Percentiles rank a stretch among this genome's conserved stretches.
These are phyloP conservation scores for Neotragus pygmaeus DNA, from an alignment of 2,113 vertebrate species.

Conservation along the genomic window DNA sequence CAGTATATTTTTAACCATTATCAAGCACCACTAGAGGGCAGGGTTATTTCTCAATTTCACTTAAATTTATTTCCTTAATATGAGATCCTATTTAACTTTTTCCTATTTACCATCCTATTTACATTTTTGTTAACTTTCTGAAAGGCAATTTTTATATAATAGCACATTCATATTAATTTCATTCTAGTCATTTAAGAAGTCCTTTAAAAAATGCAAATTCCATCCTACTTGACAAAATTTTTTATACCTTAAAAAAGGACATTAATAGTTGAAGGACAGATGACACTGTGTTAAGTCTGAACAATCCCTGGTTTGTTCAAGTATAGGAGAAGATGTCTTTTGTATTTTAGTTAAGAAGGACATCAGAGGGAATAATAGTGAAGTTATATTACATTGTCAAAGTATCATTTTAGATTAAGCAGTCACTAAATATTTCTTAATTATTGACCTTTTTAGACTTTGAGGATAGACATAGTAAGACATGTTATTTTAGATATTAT, in stretches of 20 bases:
- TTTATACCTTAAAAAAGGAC: background rate
- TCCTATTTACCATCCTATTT: background rate
- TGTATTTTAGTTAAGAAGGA: background rate
- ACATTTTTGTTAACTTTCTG: background rate
- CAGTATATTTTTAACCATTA: background rate
- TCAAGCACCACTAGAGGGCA: constrained; percentile 66
- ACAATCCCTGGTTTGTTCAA: background rate
- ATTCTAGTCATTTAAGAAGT: background rate
- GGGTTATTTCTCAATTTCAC: constrained; percentile 47
- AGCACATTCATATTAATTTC: background rate
- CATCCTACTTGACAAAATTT: background rate
- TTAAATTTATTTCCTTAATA: constrained; percentile 27
- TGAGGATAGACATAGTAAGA: background rate
- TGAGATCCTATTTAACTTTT: background rate
- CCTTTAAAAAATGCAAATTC: background rate
- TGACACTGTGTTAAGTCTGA: background rate
- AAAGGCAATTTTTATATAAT: background rate
- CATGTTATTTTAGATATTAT: background rate
- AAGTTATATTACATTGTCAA: background rate
- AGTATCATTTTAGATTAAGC: background rate
- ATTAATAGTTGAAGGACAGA: background rate
- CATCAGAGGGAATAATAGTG: background rate
- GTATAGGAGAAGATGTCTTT: background rate
- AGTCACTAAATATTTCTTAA: background rate
- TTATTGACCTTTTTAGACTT: background rate